Evolutionary conservation across 2,797 vertebrate species (phyloP).

Genomic region (Antennarius maculatus): DNA sequence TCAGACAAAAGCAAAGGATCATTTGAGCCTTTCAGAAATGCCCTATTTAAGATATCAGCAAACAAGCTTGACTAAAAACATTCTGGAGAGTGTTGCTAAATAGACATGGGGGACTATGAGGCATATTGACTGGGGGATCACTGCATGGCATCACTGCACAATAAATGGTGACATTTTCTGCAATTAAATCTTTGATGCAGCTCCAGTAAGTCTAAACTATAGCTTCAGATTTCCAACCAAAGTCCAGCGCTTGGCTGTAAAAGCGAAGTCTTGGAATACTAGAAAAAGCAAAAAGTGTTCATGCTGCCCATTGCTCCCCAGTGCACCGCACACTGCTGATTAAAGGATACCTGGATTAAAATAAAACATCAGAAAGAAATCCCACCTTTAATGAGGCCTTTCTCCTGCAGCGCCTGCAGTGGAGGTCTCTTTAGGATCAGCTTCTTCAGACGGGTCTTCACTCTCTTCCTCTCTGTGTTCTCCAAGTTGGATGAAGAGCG

Average conservation of each 20-base stretch:
- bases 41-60: not conserved
- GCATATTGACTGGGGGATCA: constrained; percentile 26
- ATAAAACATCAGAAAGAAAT: constrained; percentile 29
- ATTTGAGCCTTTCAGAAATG: not conserved
- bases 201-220: constrained; percentile 23
- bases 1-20: not conserved
- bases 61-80: constrained; percentile 19
- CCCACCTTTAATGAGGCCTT: constrained; percentile 90
- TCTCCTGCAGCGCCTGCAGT: constrained; percentile 90
- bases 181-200: constrained; percentile 20
- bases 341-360: constrained; percentile 18
- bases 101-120: constrained; percentile 13
- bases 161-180: constrained; percentile 46
- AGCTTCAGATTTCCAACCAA: constrained; percentile 10
- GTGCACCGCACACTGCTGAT: constrained; percentile 1
- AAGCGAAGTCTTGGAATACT: constrained; percentile 16
- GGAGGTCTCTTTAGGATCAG: constrained; percentile 90
- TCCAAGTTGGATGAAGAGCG: constrained; percentile 83
- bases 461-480: constrained; percentile 86
- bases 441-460: constrained; percentile 88
- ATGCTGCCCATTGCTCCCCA: not conserved
- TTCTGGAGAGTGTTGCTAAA: constrained; percentile 29
- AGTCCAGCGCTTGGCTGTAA: not conserved
- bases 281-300: constrained; percentile 6
- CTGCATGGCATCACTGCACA: constrained; percentile 25